A percentile compares a stretch with the other conserved stretches of the same genome.
Conservation (phyloP, 2,797 vertebrate genomes). For the Anas bernieri region DNA sequence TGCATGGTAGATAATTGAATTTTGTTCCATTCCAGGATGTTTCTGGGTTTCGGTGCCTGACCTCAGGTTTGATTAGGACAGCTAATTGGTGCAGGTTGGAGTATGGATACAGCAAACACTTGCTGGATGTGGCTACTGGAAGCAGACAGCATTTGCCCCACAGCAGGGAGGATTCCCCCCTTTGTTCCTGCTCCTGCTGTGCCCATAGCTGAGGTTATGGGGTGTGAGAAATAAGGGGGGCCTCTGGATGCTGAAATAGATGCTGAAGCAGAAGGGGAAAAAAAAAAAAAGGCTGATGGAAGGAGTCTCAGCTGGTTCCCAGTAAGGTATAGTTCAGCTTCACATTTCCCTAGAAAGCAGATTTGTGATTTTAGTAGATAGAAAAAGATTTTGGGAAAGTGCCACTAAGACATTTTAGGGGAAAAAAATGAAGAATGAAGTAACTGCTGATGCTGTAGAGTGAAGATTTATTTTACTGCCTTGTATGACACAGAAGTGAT, state of each 20-base stretch:
- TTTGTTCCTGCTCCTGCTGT: background rate
- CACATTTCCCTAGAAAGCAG: background rate
- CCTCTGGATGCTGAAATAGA: background rate
- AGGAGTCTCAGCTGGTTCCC: background rate
- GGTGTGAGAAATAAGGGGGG: fast-evolving
- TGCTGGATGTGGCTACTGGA: too few relatives aligned
- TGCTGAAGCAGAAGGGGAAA: background rate
- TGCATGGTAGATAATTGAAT: background rate
- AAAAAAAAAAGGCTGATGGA: background rate
- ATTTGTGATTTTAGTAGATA: background rate
- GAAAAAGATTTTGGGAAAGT: background rate
- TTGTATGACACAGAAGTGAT: background rate
- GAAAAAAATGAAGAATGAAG: background rate
- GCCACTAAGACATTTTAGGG: background rate
- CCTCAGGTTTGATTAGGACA: fast-evolving
- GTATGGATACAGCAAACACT: too few relatives aligned
- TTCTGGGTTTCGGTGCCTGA: background rate
- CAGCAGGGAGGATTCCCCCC: background rate
- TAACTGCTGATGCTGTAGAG: background rate
- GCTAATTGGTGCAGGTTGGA: too few relatives aligned
- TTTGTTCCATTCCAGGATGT: background rate
- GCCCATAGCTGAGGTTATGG: fast-evolving
- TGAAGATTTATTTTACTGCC: background rate
- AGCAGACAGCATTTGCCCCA: fast-evolving
- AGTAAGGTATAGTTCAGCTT: background rate